These are phyloP conservation scores for Sternotherus odoratus DNA, from an alignment of 2,797 vertebrate genomes.

Conservation along the genomic window DNA sequence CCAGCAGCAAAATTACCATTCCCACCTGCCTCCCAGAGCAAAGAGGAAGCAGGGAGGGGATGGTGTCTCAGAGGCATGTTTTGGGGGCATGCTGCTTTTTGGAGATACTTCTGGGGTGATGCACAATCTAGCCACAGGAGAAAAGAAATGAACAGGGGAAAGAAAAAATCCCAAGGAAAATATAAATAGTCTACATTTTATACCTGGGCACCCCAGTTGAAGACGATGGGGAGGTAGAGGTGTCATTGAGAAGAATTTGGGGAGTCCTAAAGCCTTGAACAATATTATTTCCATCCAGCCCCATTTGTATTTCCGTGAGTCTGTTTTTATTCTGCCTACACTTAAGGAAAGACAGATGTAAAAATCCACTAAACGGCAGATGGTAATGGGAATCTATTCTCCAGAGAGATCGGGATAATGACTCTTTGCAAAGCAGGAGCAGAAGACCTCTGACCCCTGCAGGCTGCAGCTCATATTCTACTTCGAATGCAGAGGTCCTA, in stretches of 20 bases:
- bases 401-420: slow-evolving; percentile 53
- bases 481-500: not conserved
- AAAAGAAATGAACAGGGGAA: too few species aligned
- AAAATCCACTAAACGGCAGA: slow-evolving; percentile 71
- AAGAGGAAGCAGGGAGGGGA: not conserved
- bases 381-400: slow-evolving; percentile 70
- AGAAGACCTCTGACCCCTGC: slow-evolving; percentile 19
- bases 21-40: not conserved
- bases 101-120: not conserved
- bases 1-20: not conserved
- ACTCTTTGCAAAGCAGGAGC: slow-evolving; percentile 8
- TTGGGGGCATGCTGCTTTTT: not conserved
- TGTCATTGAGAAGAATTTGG: not conserved
- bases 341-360: slow-evolving; percentile 55
- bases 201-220: not conserved
- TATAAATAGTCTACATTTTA: not conserved
- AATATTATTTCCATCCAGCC: not conserved
- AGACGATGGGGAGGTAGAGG: not conserved
- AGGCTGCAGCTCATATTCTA: not conserved
- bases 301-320: not conserved
- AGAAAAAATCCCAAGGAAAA: not conserved
- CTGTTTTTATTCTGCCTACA: not conserved
- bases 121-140: too few species aligned
- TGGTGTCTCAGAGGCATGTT: not conserved
- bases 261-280: not conserved